Evolutionary conservation across 2,797 vertebrate genomes (phyloP).

Genomic region (Cossypha dichroa): DNA sequence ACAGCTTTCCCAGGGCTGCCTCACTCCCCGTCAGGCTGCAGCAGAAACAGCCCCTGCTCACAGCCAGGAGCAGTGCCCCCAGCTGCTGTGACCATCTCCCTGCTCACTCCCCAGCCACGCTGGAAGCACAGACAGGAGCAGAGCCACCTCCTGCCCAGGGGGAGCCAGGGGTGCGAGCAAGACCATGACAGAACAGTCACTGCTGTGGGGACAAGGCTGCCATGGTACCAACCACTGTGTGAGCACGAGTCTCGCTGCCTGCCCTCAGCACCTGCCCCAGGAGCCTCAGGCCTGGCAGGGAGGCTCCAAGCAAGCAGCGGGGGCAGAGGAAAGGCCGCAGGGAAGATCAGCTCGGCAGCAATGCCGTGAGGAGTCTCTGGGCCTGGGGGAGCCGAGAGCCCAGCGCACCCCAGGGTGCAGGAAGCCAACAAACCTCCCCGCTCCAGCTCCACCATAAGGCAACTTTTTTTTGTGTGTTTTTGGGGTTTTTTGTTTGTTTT

Average conservation of each 20-base stretch:
- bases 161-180: neutral
- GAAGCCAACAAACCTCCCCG: slow-evolving; percentile 63
- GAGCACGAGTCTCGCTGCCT: slow-evolving; percentile 9
- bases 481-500: neutral
- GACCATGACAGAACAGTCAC: neutral
- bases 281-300: neutral
- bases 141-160: neutral
- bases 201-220: slow-evolving; percentile 28
- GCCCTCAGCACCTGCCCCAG: neutral
- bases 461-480: slow-evolving; percentile 65
- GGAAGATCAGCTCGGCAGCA: slow-evolving; percentile 49
- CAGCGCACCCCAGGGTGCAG: neutral
- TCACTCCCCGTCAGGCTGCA: neutral
- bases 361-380: slow-evolving; percentile 62
- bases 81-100: neutral
- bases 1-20: neutral
- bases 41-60: neutral
- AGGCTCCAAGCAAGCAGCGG: neutral
- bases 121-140: neutral
- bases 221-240: neutral
- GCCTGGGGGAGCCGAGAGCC: neutral
- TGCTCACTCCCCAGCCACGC: neutral
- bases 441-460: slow-evolving; percentile 81
- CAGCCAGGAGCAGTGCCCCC: neutral
- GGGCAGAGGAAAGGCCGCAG: neutral